Evolutionary conservation across 2,888 invertebrate genomes (phyloP).

Genomic region (Hyposoter didymator): DNA sequence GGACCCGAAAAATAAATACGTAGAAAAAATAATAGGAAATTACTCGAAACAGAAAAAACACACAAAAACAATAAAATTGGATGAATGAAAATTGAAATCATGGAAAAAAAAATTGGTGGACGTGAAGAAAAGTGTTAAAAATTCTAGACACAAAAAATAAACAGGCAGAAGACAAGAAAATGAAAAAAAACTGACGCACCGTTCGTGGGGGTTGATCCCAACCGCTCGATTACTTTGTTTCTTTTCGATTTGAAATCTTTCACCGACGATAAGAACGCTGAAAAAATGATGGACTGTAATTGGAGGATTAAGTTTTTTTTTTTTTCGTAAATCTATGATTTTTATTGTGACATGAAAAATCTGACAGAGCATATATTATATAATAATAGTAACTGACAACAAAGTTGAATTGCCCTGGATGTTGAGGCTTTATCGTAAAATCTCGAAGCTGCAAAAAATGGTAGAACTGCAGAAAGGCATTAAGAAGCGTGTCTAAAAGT

Average conservation of each 20-base stretch:
- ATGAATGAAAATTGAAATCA: background rate
- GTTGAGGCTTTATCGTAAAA: constrained; percentile 22
- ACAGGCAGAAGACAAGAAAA: background rate
- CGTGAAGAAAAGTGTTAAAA: background rate
- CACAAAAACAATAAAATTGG: background rate
- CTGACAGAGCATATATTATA: constrained; percentile 21
- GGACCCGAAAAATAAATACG: background rate
- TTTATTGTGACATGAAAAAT: constrained; percentile 15
- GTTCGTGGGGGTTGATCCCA: background rate
- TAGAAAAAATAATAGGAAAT: background rate
- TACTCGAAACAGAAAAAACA: background rate
- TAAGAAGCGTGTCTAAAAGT: background rate
- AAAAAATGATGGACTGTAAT: background rate
- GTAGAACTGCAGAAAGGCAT: constrained; percentile 28
- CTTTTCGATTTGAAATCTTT: background rate
- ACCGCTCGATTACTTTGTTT: background rate
- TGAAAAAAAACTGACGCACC: background rate
- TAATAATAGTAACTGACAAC: constrained; percentile 38
- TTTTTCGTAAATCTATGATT: background rate
- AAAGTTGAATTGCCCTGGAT: background rate
- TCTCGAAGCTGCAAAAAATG: constrained; percentile 24
- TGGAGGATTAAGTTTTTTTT: background rate
- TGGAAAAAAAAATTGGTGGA: background rate
- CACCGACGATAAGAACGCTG: background rate
- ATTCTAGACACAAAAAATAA: background rate